Conservation (phyloP, 2,888 invertebrate genomes). For the Lymantria dispar region DNA sequence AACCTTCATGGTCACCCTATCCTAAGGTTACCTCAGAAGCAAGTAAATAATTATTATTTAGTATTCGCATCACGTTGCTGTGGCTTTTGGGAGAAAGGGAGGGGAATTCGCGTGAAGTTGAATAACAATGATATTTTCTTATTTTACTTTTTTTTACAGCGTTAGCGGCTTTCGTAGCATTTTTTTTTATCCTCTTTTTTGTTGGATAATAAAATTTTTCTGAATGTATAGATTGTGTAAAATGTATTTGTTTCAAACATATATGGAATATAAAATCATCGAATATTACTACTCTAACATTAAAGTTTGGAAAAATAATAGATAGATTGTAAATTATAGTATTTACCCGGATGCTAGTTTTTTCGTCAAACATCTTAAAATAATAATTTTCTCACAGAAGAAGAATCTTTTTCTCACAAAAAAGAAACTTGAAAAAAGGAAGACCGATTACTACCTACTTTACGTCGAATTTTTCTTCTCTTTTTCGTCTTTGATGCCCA, state of each 20-base stretch:
- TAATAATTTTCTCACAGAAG: too few relatives aligned
- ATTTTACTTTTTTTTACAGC: conserved; percentile 29
- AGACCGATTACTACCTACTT: too few relatives aligned
- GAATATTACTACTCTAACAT: too few relatives aligned
- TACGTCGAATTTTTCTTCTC: too few relatives aligned
- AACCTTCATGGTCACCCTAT: conserved; percentile 7
- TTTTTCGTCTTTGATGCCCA: too few relatives aligned
- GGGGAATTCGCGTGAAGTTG: conserved; percentile 52
- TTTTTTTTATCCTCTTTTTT: background rate
- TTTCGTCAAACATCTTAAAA: too few relatives aligned
- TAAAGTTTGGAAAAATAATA: too few relatives aligned
- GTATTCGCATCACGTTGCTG: conserved; percentile 32
- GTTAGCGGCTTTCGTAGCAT: background rate
- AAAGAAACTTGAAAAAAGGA: too few relatives aligned
- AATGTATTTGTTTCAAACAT: background rate
- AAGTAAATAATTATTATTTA: conserved; percentile 43
- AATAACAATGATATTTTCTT: conserved; percentile 60
- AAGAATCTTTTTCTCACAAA: too few relatives aligned
- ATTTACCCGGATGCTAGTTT: too few relatives aligned
- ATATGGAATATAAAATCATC: too few relatives aligned
- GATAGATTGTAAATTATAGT: too few relatives aligned
- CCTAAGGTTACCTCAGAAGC: conserved; percentile 28
- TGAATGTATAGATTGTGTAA: background rate
- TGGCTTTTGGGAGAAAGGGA: conserved; percentile 33
- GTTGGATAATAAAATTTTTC: background rate